phyloP scores from a whole-genome alignment of 1,140 invertebrate species.

The Thaumetopoea pityocampa region DNA sequence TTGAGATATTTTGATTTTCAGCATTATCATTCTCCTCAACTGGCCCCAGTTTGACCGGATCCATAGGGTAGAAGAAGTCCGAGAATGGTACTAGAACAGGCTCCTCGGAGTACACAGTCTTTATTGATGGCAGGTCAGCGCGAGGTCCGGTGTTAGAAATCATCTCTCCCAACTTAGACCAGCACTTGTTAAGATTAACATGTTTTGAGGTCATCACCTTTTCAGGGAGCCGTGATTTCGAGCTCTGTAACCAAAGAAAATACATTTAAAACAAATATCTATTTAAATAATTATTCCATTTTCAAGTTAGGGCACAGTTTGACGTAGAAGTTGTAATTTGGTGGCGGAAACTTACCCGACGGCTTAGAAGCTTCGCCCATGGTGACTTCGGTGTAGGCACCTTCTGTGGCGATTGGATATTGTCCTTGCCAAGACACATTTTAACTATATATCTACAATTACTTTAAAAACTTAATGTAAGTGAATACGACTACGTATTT shows the following conservation, averaged over 20 bases:
- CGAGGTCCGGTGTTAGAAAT: slow-evolving; percentile 63
- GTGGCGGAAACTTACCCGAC: slow-evolving; percentile 46
- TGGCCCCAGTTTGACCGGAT: slow-evolving; percentile 58
- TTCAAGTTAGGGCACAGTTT: background rate
- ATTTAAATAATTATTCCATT: background rate
- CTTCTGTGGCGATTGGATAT: slow-evolving; percentile 53
- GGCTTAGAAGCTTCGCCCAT: slow-evolving; percentile 68
- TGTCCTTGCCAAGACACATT: slow-evolving; percentile 70
- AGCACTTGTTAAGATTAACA: slow-evolving; percentile 77
- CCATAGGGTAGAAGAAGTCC: slow-evolving; percentile 57
- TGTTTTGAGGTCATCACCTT: slow-evolving; percentile 70
- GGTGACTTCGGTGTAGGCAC: slow-evolving; percentile 59
- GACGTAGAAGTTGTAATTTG: background rate
- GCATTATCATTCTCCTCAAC: slow-evolving; percentile 58
- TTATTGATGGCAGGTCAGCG: slow-evolving; percentile 63
- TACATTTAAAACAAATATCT: slow-evolving; percentile 5
- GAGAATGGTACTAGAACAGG: slow-evolving; percentile 56
- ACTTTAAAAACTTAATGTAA: slow-evolving; percentile 46
- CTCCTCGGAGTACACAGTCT: slow-evolving; percentile 60
- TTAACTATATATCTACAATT: slow-evolving; percentile 33
- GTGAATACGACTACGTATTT: slow-evolving; percentile 47
- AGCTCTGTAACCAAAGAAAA: slow-evolving; percentile 61
- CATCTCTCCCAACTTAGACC: slow-evolving; percentile 76
- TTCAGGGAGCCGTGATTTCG: slow-evolving; percentile 71
- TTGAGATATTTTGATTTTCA: slow-evolving; percentile 56